Evolutionary conservation across 35 echinoderm and acorn worm species (phyloP), one percentile per base, ranked within the genome.

Genomic region (Heliocidaris tuberculata): DNA sequence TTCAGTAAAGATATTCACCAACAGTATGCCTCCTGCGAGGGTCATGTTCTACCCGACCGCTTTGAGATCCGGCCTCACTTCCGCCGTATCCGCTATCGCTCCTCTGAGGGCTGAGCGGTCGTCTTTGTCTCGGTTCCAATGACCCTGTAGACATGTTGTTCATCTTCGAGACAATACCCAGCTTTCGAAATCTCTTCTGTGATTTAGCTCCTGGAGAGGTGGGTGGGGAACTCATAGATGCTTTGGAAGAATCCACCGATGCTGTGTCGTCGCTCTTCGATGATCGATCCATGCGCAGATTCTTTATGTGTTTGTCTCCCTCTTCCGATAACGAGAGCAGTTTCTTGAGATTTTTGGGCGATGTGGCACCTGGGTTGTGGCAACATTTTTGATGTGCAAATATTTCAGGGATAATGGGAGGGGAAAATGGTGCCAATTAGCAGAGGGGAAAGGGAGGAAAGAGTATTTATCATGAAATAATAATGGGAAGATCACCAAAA

Each of bases 321-420:
- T 99, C 98, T 87, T 99, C 98, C 24, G 98, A 99, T 29, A 99
- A 86, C 31, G 97, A 96, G 86, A 99, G 95, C 32, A 99, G 85
- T 93, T 99, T 99, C 94, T 95, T 96, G 31, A 99, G 97, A 86
- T 97, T 96, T 88, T 96, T 99, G 4, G 98, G 98, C 49, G 98
- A 99, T 11, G 98, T 99, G 47, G 97, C 98, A 91, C 98, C 98
- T 99, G 92, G 32, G 48, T 42, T 85, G 65, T 78, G 21, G 65
- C 27, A 78, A 78, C 27, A 19, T 21, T 78, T 42, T 89, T 47
- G 87, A 89, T 89, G 87, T 89, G 31, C 31, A 12, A 85, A 89
- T 42, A 27, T 89, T 89, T 89, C 19, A 47, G 87, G 87, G 31
- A 47, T 89, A 27, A 89, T 47, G 6, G 87, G 87, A 47, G 31